Evolutionary conservation across 2,113 vertebrate species (phyloP).

Genomic region (Zosterops hypoxanthus): DNA sequence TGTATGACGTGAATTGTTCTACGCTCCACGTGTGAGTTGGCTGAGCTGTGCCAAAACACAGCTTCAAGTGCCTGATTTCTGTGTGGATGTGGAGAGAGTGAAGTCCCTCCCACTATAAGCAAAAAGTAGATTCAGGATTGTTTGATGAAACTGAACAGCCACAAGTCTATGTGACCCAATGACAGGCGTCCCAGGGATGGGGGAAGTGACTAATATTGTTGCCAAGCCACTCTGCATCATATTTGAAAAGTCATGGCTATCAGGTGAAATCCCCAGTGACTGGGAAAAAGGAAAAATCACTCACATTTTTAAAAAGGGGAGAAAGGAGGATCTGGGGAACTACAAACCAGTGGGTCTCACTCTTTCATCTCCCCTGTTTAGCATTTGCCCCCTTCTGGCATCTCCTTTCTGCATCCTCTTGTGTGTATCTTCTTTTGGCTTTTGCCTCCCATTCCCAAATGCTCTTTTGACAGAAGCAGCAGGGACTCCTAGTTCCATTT

Average conservation of each 20-base stretch:
- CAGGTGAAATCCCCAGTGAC: not conserved
- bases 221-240: not conserved
- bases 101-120: not conserved
- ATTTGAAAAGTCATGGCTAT: not conserved
- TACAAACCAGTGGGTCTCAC: not conserved
- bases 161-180: not conserved
- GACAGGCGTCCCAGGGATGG: not conserved
- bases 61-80: not conserved
- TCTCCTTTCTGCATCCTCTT: not conserved
- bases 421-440: not conserved
- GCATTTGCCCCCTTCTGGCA: not conserved
- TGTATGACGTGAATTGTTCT: not conserved
- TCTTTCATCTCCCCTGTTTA: not conserved
- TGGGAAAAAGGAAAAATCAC: not conserved
- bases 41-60: not conserved
- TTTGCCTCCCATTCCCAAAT: not conserved
- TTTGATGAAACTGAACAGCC: not conserved
- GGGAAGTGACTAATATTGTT: not conserved
- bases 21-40: fast-evolving
- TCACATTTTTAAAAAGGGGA: not conserved
- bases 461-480: not conserved
- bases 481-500: not conserved
- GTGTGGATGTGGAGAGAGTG: not conserved
- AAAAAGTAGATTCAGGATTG: not conserved
- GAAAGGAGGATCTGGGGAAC: not conserved